Evolutionary conservation across 2,888 invertebrate species (phyloP).

Genomic region (Lysandra coridon): DNA sequence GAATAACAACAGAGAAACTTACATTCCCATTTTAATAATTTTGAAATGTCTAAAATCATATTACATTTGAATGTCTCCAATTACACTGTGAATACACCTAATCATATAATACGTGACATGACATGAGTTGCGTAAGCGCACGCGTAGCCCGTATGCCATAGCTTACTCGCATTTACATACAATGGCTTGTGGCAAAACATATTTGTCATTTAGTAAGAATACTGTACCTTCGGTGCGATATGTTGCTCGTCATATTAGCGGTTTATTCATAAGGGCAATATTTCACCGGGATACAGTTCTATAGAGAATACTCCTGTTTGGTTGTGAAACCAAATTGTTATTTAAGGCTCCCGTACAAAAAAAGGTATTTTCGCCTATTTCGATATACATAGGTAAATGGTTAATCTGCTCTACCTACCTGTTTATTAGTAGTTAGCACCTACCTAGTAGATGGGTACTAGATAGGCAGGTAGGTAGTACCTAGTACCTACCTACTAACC

Average conservation of each 20-base stretch:
- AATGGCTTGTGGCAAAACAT: conserved; percentile 7
- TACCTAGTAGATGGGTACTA: too few relatives aligned
- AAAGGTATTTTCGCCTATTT: too few relatives aligned
- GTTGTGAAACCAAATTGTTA: too few relatives aligned
- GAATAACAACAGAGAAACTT: not conserved
- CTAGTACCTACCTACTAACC: too few relatives aligned
- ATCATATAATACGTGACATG: not conserved
- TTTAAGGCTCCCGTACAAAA: too few relatives aligned
- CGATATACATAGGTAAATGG: too few relatives aligned
- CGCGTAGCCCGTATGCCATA: not conserved
- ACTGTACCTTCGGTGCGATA: not conserved
- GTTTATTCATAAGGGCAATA: not conserved
- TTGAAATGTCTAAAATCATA: not conserved
- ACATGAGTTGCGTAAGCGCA: not conserved
- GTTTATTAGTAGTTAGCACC: too few relatives aligned
- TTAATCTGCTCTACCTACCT: too few relatives aligned
- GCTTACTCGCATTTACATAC: not conserved
- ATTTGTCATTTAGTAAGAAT: conserved; percentile 1
- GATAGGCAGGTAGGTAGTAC: too few relatives aligned
- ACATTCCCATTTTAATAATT: not conserved
- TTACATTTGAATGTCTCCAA: not conserved
- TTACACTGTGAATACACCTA: not conserved
- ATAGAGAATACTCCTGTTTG: too few relatives aligned
- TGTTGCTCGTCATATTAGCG: not conserved
- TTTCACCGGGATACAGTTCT: too few relatives aligned